Evolutionary conservation across 2,888 invertebrate species (phyloP).

Genomic region (Hirtodrosophila cameraria): DNA sequence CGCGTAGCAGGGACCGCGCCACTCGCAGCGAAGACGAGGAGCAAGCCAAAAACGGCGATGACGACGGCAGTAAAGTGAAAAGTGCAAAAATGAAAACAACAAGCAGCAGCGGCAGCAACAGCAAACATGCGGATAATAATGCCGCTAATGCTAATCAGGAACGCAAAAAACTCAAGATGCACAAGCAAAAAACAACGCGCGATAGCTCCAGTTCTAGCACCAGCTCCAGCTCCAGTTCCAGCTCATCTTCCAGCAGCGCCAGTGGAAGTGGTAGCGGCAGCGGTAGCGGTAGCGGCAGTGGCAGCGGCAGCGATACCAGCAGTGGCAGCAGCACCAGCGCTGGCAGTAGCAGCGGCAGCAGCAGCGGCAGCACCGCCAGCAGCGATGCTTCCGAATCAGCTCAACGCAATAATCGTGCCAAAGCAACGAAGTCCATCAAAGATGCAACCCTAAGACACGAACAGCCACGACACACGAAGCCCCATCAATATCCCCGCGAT

Average conservation of each 20-base stretch:
- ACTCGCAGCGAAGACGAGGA: slow-evolving; percentile 19
- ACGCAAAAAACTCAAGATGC: slow-evolving; percentile 7
- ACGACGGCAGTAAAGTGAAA: slow-evolving; percentile 21
- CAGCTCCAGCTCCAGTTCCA: slow-evolving; percentile 33
- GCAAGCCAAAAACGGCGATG: slow-evolving; percentile 5
- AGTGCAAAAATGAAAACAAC: slow-evolving; percentile 10
- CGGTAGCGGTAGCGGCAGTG: slow-evolving; percentile 9
- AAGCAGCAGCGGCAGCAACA: too few species aligned
- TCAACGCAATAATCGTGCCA: slow-evolving; percentile 1
- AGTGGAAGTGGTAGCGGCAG: slow-evolving; percentile 15
- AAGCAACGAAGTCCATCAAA: slow-evolving; percentile 8
- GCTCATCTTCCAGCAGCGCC: slow-evolving; percentile 29
- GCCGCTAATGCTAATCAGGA: too few species aligned
- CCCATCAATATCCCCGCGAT: slow-evolving; percentile 18
- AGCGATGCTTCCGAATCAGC: slow-evolving; percentile 46
- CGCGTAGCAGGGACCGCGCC: slow-evolving; percentile 12
- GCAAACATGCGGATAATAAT: slow-evolving; percentile 19
- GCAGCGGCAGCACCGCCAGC: neutral
- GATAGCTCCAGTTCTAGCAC: slow-evolving; percentile 34
- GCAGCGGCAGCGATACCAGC: too few species aligned
- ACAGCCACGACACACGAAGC: slow-evolving; percentile 1
- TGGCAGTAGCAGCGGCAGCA: neutral
- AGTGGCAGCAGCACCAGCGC: neutral
- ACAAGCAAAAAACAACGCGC: slow-evolving; percentile 24
- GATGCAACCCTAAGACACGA: slow-evolving; percentile 4